Evolutionary conservation across 2,888 invertebrate genomes (phyloP).

Genomic region (Agrypnus murinus): DNA sequence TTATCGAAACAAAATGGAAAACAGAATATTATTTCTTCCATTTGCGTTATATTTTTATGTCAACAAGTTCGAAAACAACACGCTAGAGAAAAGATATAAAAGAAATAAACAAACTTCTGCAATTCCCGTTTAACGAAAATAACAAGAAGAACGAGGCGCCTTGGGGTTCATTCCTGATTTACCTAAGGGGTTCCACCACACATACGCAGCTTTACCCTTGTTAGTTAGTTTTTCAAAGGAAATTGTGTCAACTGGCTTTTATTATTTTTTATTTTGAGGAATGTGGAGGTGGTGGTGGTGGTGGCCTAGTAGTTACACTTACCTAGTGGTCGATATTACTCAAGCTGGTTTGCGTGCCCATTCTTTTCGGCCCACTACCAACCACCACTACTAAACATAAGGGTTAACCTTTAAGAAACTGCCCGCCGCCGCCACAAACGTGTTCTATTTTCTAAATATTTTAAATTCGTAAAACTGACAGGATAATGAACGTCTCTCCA

Average conservation of each 20-base stretch:
- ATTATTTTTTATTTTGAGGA: background rate
- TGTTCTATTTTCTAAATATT: background rate
- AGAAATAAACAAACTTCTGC: conserved; percentile 10
- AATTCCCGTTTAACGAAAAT: conserved; percentile 3
- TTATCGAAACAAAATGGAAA: too few species aligned
- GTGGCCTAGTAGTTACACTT: background rate
- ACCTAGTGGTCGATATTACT: conserved; percentile 8
- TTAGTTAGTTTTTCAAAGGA: background rate
- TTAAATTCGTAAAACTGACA: conserved; percentile 1
- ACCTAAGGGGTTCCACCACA: background rate
- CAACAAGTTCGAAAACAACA: conserved; percentile 23
- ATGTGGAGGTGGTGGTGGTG: conserved; percentile 7
- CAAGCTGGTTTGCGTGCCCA: conserved; percentile 9
- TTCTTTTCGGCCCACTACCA: background rate
- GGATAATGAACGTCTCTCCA: conserved; percentile 8
- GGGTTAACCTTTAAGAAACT: background rate
- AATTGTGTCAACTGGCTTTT: background rate
- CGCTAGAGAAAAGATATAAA: conserved; percentile 16
- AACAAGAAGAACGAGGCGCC: background rate
- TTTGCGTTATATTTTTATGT: conserved; percentile 5
- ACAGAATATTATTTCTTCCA: background rate
- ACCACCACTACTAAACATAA: too few species aligned
- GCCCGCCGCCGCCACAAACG: background rate
- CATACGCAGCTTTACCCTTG: background rate
- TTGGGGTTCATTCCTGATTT: background rate